These are phyloP conservation scores for Puffinus mauretanicus DNA, from an alignment of 2,113 vertebrate genomes.

Conservation along the genomic window DNA sequence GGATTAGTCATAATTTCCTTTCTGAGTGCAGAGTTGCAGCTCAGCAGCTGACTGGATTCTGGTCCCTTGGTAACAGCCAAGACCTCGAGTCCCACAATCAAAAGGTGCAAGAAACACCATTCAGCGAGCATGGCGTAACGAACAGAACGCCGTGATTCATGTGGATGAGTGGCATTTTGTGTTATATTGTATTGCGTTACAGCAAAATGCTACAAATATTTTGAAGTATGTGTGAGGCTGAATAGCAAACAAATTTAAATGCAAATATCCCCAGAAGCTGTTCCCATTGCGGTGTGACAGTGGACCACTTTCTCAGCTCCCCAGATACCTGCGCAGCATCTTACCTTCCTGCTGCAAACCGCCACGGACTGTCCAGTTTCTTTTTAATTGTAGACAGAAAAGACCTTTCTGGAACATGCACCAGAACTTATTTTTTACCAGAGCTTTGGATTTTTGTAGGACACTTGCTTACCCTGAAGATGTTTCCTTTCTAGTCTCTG, in stretches of 20 bases:
- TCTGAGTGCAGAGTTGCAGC: background rate
- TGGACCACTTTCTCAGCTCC: background rate
- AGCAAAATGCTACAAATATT: fast-evolving
- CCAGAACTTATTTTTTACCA: background rate
- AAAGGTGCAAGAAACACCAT: fast-evolving
- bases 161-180: fast-evolving
- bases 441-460: background rate
- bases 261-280: background rate
- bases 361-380: fast-evolving
- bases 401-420: background rate
- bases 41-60: background rate
- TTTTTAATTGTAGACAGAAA: fast-evolving
- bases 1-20: background rate
- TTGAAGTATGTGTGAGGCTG: background rate
- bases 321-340: fast-evolving
- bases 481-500: background rate
- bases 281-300: background rate
- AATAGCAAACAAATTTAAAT: too few species aligned
- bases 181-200: fast-evolving
- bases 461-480: background rate
- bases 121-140: fast-evolving
- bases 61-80: background rate
- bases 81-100: fast-evolving
- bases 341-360: background rate
- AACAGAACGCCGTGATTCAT: background rate